These are phyloP conservation scores for Lacerta viridis DNA, from an alignment of 2,797 vertebrate species.

Conservation along the genomic window DNA sequence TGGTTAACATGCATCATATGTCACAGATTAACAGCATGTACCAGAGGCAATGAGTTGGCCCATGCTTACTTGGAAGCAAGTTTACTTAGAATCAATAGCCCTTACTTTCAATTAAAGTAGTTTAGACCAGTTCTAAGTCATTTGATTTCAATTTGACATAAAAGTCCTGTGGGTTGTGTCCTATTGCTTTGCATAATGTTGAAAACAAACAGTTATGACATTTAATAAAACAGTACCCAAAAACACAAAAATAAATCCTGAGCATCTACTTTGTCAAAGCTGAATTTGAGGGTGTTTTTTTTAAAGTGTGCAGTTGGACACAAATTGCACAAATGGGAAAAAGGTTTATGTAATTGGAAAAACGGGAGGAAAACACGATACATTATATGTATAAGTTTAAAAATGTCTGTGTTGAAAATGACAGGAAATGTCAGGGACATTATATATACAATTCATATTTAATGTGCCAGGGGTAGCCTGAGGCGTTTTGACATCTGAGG, in stretches of 20 bases:
- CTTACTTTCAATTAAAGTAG: neutral
- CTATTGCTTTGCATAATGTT: neutral
- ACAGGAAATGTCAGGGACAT: no score
- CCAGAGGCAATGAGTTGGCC: neutral
- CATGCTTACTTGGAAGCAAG: neutral
- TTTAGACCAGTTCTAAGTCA: neutral
- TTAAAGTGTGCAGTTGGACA: no score
- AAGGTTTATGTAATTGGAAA: no score
- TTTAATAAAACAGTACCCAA: neutral
- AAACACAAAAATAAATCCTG: neutral
- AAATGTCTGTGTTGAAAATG: no score
- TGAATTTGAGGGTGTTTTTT: neutral
- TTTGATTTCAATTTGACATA: slow-evolving; percentile 10
- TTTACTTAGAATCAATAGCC: neutral
- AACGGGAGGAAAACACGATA: no score
- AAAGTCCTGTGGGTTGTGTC: neutral
- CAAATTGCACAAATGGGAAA: no score
- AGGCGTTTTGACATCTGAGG: no score
- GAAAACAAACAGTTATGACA: neutral
- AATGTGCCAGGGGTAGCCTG: no score
- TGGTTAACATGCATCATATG: neutral
- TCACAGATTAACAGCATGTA: neutral
- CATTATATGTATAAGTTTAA: no score
- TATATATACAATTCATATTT: no score
- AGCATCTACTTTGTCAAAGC: neutral